A percentile compares a stretch with the other conserved stretches of the same genome.
These are phyloP conservation scores for Nycteola revayana DNA, from an alignment of 2,888 invertebrate species.

Conservation along the genomic window DNA sequence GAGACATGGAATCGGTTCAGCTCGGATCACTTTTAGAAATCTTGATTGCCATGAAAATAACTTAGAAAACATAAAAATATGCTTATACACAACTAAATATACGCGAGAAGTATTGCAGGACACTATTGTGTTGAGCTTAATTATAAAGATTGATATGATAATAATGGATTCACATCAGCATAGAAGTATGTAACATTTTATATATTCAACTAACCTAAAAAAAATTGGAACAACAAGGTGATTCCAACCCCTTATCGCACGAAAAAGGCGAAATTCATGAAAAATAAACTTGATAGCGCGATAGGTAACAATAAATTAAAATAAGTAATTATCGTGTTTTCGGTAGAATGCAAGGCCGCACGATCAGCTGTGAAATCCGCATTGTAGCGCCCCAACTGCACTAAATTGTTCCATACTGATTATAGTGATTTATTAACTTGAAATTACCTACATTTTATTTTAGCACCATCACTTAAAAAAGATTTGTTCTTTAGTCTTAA, in stretches of 20 bases:
- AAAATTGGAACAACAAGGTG: too few relatives aligned
- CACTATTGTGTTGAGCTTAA: too few relatives aligned
- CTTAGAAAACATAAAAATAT: too few relatives aligned
- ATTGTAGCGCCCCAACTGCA: conserved; percentile 13
- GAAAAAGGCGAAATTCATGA: conserved; percentile 24
- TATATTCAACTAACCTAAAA: too few relatives aligned
- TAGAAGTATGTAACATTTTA: too few relatives aligned
- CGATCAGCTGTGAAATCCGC: conserved; percentile 24
- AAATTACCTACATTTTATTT: not conserved
- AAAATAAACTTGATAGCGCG: conserved; percentile 38
- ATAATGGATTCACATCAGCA: too few relatives aligned
- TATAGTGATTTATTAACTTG: conserved; percentile 19
- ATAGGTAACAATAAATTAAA: conserved; percentile 56
- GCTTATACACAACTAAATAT: too few relatives aligned
- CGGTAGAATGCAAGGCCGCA: conserved; percentile 46
- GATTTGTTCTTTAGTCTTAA: too few relatives aligned
- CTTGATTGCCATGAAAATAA: too few relatives aligned
- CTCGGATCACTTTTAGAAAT: too few relatives aligned
- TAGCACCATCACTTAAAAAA: not conserved
- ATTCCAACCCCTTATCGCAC: conserved; percentile 23
- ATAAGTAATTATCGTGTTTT: conserved; percentile 72
- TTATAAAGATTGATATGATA: too few relatives aligned
- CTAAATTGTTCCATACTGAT: conserved; percentile 22
- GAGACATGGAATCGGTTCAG: not conserved
- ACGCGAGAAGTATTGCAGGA: too few relatives aligned